Conservation (phyloP, 2,888 invertebrate species). For the Scelioninae gen. 1 region DNA sequence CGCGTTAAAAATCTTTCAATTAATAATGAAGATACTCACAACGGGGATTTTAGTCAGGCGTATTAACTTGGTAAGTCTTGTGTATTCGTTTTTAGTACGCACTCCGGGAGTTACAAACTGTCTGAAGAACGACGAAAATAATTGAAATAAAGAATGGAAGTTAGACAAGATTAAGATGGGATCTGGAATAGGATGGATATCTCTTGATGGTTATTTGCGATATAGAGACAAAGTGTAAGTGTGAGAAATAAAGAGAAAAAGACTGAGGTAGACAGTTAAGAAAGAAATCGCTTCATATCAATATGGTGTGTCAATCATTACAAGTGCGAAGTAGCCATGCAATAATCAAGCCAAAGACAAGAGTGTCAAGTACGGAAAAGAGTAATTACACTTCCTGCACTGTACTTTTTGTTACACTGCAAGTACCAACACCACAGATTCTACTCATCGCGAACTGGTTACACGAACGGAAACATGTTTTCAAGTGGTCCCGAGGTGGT, state of each 20-base stretch:
- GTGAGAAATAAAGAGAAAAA: conserved; percentile 20
- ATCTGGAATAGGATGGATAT: background rate
- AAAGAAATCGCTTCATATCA: conserved; percentile 48
- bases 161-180: background rate
- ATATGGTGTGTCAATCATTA: conserved; percentile 64
- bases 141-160: conserved; percentile 35
- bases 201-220: no score
- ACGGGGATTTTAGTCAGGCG: conserved; percentile 51
- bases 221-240: conserved; percentile 4
- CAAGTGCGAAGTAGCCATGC: conserved; percentile 59
- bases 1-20: conserved; percentile 46
- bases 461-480: background rate
- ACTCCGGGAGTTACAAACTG: conserved; percentile 50
- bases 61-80: conserved; percentile 46
- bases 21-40: conserved; percentile 56
- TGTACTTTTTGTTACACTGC: conserved; percentile 55
- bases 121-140: conserved; percentile 53
- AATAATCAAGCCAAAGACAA: conserved; percentile 60
- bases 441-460: conserved; percentile 41
- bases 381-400: conserved; percentile 47
- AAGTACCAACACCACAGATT: conserved; percentile 67
- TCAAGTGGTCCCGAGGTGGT: conserved; percentile 15
- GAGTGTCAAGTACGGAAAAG: conserved; percentile 38
- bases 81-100: conserved; percentile 58
- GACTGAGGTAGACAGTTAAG: no score